These are phyloP conservation scores for Recurvirostra avosetta DNA, from an alignment of 2,113 vertebrate species.

Conservation along the genomic window DNA sequence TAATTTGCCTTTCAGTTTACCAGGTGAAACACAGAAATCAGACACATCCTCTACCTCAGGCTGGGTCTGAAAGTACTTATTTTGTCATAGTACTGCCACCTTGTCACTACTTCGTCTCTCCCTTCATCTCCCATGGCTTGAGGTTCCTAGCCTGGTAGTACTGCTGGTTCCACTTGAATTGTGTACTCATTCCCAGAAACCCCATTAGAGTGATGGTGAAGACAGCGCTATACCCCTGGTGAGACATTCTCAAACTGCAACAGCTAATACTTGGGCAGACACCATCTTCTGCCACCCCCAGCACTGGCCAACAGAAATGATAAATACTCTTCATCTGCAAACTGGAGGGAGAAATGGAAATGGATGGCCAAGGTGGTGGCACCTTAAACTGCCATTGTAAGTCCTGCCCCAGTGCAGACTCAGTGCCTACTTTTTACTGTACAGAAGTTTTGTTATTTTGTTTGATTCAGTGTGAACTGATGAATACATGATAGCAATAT, in stretches of 20 bases:
- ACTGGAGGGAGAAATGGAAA: neutral
- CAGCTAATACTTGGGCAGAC: neutral
- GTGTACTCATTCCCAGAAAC: neutral
- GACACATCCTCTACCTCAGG: neutral
- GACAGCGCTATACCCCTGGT: neutral
- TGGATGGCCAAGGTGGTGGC: neutral
- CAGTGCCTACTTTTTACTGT: neutral
- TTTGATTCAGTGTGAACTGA: neutral
- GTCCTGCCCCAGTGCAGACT: neutral
- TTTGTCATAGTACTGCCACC: neutral
- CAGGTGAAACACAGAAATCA: neutral
- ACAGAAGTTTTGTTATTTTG: neutral
- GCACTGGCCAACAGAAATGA: neutral
- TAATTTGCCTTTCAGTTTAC: neutral
- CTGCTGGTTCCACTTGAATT: neutral
- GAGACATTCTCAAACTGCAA: neutral
- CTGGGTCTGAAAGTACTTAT: neutral
- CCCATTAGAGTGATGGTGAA: neutral
- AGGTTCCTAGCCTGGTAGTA: neutral
- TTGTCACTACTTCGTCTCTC: neutral
- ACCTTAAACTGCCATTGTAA: neutral
- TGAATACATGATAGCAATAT: neutral
- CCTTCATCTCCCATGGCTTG: neutral
- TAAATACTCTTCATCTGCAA: neutral
- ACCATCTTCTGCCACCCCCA: neutral